A percentile compares a stretch with the other conserved stretches of the same genome.
Evolutionary conservation across 1,140 invertebrate genomes (phyloP).

Genomic region (Cydia pomonella): DNA sequence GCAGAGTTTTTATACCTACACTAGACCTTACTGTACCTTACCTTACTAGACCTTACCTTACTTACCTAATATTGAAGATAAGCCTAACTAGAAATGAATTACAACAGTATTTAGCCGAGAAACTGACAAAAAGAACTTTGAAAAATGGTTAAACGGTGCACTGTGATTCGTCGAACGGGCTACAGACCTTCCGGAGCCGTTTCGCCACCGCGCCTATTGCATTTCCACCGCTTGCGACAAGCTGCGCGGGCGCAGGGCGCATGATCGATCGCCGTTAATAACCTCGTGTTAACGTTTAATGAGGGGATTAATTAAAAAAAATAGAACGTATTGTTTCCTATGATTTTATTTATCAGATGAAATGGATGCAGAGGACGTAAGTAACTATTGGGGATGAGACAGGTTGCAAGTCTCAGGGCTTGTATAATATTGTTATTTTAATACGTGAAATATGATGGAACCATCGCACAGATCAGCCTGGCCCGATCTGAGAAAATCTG

Average conservation of each 20-base stretch:
- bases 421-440: no score
- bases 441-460: no score
- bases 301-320: not conserved
- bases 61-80: no score
- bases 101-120: not conserved
- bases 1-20: no score
- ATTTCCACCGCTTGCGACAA: slow-evolving; percentile 32
- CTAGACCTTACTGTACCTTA: no score
- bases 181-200: slow-evolving; percentile 63
- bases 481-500: no score
- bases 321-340: not conserved
- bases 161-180: slow-evolving; percentile 40
- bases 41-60: no score
- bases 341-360: not conserved
- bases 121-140: not conserved
- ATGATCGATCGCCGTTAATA: slow-evolving; percentile 11
- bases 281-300: not conserved
- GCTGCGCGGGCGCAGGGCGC: not conserved
- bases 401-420: no score
- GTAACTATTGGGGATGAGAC: no score
- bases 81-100: no score
- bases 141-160: slow-evolving; percentile 38
- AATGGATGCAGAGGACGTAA: not conserved
- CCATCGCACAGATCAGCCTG: no score
- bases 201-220: slow-evolving; percentile 51